These are phyloP conservation scores for Drosophila hamatofila DNA, from an alignment of 2,888 invertebrate species.

Conservation along the genomic window DNA sequence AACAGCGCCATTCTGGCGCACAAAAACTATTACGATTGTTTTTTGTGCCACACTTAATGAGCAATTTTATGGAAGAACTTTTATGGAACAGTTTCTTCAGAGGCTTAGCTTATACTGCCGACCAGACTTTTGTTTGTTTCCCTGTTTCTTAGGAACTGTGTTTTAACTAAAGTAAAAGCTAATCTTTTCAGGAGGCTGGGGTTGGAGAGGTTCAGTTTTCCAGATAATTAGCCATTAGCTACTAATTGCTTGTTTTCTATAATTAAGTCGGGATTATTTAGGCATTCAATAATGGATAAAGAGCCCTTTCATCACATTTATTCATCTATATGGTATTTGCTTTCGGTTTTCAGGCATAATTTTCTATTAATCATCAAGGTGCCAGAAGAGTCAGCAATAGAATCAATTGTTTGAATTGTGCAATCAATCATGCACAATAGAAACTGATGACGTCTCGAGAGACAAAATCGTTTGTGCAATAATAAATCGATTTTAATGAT, in stretches of 20 bases:
- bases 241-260: neutral
- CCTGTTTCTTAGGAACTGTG: neutral
- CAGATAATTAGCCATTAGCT: neutral
- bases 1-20: conserved; percentile 50
- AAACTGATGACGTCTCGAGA: neutral
- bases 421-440: conserved; percentile 3
- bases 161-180: neutral
- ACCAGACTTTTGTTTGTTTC: neutral
- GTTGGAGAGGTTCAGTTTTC: neutral
- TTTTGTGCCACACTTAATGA: conserved; percentile 18
- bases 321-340: neutral
- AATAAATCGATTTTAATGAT: neutral
- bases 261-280: neutral
- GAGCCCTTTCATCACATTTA: neutral
- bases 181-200: neutral
- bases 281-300: neutral
- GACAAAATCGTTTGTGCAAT: neutral
- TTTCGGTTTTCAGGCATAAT: no score
- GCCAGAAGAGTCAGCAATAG: neutral
- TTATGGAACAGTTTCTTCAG: neutral
- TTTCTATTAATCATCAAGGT: conserved; percentile 7
- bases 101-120: neutral
- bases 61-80: conserved; percentile 21
- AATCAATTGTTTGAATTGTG: conserved; percentile 1
- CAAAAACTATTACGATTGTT: conserved; percentile 20